Conservation (phyloP, 2,797 vertebrate species). For the Enteromius argenteus region DNA sequence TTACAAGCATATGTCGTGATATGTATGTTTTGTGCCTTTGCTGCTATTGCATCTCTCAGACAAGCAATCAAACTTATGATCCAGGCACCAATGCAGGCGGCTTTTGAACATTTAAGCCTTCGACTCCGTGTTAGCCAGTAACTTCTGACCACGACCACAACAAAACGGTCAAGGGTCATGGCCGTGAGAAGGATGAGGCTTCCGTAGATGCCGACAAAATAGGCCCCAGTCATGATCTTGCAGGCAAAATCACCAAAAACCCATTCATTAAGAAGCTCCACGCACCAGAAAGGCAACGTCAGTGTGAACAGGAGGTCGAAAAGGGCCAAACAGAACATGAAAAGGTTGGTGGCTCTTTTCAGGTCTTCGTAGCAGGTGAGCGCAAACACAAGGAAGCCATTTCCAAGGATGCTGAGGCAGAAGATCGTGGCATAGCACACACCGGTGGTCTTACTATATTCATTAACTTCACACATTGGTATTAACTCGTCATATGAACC, state of each 20-base stretch:
- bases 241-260: conserved; percentile 71
- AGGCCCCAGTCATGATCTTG: conserved; percentile 63
- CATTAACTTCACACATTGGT: not conserved
- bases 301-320: conserved; percentile 75
- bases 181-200: conserved; percentile 74
- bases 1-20: conserved; percentile 23
- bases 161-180: conserved; percentile 76
- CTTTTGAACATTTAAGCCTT: conserved; percentile 55
- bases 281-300: conserved; percentile 74
- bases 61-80: conserved; percentile 66
- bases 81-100: conserved; percentile 70
- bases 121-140: conserved; percentile 12
- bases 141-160: conserved; percentile 68
- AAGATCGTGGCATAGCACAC: conserved; percentile 65
- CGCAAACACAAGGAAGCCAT: conserved; percentile 67
- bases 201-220: conserved; percentile 70
- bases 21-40: accelerated
- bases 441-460: conserved; percentile 4
- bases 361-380: conserved; percentile 64
- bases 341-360: conserved; percentile 72
- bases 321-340: conserved; percentile 72
- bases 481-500: not conserved
- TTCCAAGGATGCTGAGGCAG: conserved; percentile 69
- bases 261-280: conserved; percentile 67
- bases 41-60: conserved; percentile 56